A percentile compares a stretch with the other conserved stretches of the same genome.
phyloP scores from a whole-genome alignment of 2,113 vertebrate species.

The Struthidea cinerea region DNA sequence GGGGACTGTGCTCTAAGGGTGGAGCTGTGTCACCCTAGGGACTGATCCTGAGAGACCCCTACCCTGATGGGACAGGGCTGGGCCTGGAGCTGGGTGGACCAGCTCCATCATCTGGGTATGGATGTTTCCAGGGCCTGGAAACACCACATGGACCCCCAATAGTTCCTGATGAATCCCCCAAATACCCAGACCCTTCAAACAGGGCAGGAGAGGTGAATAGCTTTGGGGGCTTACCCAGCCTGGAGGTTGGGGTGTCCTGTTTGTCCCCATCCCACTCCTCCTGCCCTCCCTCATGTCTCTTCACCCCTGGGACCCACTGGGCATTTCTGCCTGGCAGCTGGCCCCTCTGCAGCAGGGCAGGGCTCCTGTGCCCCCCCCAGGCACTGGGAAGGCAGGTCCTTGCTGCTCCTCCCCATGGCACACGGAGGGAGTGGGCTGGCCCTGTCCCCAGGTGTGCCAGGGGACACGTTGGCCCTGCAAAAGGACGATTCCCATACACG shows the following conservation, averaged over 20 bases:
- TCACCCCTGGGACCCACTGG: not conserved
- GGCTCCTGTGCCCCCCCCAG: accelerated
- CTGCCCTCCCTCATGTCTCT: not conserved
- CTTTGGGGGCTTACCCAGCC: not conserved
- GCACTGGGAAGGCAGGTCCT: not conserved
- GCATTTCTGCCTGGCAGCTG: not conserved
- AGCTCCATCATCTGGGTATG: not conserved
- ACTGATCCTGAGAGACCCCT: accelerated
- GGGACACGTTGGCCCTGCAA: not conserved
- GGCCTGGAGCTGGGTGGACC: not conserved
- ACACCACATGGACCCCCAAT: not conserved
- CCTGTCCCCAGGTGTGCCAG: not conserved
- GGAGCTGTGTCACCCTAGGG: not conserved
- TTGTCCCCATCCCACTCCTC: not conserved
- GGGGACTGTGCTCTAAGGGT: not conserved
- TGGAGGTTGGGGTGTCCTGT: not conserved
- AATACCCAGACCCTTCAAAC: not conserved
- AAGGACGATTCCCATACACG: not conserved
- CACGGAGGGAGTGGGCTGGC: accelerated
- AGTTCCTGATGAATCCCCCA: not conserved
- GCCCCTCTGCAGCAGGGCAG: not conserved
- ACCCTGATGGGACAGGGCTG: not conserved
- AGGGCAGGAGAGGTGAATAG: not conserved
- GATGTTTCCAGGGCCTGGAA: not conserved
- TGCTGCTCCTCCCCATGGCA: accelerated